These are phyloP conservation scores for Cyaniris semiargus DNA, from an alignment of 2,888 invertebrate species.

Conservation along the genomic window DNA sequence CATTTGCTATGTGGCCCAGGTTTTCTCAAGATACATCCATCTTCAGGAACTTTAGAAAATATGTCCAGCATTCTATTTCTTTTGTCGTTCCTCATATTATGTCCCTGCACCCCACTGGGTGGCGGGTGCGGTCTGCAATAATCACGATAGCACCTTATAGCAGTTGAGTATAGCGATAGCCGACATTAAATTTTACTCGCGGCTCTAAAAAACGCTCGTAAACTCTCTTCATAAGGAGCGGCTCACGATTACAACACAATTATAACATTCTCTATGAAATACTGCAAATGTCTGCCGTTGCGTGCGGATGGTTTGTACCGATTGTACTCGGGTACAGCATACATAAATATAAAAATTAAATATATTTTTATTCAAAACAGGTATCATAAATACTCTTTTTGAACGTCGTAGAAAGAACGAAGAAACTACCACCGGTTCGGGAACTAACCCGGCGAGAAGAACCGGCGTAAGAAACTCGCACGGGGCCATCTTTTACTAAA, in stretches of 20 bases:
- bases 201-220: constrained; percentile 9
- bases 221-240: neutral
- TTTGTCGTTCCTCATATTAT: neutral
- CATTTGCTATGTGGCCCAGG: too few species aligned
- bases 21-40: too few species aligned
- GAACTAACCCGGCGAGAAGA: too few species aligned
- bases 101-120: neutral
- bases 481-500: too few species aligned
- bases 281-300: neutral
- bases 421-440: too few species aligned
- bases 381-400: too few species aligned
- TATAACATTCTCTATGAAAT: neutral
- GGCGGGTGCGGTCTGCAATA: neutral
- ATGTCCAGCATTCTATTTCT: neutral
- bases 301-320: neutral
- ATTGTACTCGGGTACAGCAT: neutral
- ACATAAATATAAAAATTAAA: too few species aligned
- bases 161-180: neutral
- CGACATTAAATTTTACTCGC: constrained; percentile 2
- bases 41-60: neutral
- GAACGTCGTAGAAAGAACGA: too few species aligned
- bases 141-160: neutral
- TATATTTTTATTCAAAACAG: too few species aligned
- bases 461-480: too few species aligned
- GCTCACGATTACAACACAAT: neutral